A percentile compares a stretch with the other conserved stretches of the same genome.
phyloP scores from a whole-genome alignment of 2,888 invertebrate genomes.

The Phania funesta region DNA sequence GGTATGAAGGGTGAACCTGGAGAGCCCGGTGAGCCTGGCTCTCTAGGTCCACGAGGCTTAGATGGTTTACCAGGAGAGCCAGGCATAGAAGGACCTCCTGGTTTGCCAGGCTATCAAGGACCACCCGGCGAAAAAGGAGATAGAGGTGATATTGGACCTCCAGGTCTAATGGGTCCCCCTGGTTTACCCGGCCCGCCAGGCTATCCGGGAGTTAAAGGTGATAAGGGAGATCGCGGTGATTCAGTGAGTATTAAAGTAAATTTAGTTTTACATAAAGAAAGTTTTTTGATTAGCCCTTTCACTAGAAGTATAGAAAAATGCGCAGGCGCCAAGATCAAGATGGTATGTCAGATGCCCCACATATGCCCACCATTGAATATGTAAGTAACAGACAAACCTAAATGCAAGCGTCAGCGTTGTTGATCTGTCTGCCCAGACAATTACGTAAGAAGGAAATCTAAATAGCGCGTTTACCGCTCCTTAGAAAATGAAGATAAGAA shows the following conservation, averaged over 20 bases:
- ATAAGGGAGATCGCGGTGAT: constrained; percentile 95
- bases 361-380: constrained; percentile 80
- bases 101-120: constrained; percentile 88
- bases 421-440: no score
- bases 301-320: constrained; percentile 81
- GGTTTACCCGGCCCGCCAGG: constrained; percentile 91
- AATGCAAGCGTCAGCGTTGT: no score
- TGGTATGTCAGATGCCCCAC: constrained; percentile 80
- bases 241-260: constrained; percentile 85
- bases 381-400: constrained; percentile 72
- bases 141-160: constrained; percentile 93
- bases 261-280: constrained; percentile 13
- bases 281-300: constrained; percentile 69
- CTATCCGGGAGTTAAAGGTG: constrained; percentile 93
- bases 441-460: no score
- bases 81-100: constrained; percentile 94
- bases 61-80: constrained; percentile 88
- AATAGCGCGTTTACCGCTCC: no score
- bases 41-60: constrained; percentile 87
- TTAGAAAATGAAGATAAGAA: no score
- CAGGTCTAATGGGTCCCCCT: constrained; percentile 96
- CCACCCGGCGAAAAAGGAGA: constrained; percentile 92
- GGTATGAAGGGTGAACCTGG: constrained; percentile 83
- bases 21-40: constrained; percentile 88
- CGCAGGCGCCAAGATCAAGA: constrained; percentile 80